Evolutionary conservation across 2,113 vertebrate species (phyloP).

Genomic region (Clarias gariepinus): DNA sequence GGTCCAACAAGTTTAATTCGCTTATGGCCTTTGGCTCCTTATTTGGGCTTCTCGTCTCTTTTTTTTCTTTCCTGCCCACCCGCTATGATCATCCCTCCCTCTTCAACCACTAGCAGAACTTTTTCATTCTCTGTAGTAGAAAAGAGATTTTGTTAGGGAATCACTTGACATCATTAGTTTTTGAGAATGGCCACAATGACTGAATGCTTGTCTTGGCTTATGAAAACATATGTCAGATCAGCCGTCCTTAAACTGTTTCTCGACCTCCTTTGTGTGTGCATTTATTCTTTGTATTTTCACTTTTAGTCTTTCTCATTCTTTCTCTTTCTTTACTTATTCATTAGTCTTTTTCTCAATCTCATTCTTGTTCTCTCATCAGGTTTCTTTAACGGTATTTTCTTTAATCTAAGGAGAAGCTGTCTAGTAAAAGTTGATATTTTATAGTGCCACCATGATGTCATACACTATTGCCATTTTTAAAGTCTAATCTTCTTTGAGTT

Average conservation of each 20-base stretch:
- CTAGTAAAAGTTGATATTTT: slow-evolving; percentile 35
- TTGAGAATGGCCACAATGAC: slow-evolving; percentile 74
- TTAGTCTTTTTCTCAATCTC: neutral
- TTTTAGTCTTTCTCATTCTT: slow-evolving; percentile 17
- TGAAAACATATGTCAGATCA: slow-evolving; percentile 75
- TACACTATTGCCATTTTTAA: slow-evolving; percentile 6
- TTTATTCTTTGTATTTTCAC: slow-evolving; percentile 13
- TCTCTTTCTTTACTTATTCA: slow-evolving; percentile 14
- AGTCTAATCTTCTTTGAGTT: slow-evolving; percentile 9
- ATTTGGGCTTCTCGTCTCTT: slow-evolving; percentile 38
- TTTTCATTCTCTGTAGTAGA: slow-evolving; percentile 69
- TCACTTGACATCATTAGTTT: slow-evolving; percentile 81
- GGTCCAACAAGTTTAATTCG: slow-evolving; percentile 48
- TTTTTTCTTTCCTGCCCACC: slow-evolving; percentile 48
- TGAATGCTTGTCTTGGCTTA: slow-evolving; percentile 72
- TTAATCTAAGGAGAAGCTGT: neutral
- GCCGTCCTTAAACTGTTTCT: slow-evolving; percentile 60
- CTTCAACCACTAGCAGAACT: neutral
- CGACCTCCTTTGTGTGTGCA: slow-evolving; percentile 55
- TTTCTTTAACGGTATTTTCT: neutral
- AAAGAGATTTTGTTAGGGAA: slow-evolving; percentile 71
- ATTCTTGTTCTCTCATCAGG: neutral
- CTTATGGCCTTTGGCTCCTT: slow-evolving; percentile 47
- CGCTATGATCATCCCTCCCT: slow-evolving; percentile 33
- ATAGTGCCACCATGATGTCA: neutral